Conservation (phyloP, 2,797 vertebrate species). For the Silurus lanzhouensis region DNA sequence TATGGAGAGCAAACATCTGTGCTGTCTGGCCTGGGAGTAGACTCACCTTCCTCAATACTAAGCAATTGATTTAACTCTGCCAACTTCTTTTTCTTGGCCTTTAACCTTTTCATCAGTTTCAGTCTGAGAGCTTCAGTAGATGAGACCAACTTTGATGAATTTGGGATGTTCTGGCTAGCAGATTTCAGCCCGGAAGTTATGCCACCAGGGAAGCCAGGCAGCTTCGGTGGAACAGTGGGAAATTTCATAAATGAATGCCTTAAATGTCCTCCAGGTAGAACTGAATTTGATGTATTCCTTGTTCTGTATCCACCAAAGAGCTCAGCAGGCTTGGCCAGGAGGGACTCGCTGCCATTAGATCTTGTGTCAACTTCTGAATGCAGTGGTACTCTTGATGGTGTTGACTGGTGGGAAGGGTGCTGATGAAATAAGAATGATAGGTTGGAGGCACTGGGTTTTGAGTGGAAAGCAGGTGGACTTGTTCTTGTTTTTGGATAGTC, state of each 20-base stretch:
- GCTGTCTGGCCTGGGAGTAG: conserved; percentile 70
- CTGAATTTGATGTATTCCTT: conserved; percentile 54
- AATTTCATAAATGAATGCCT: conserved; percentile 20
- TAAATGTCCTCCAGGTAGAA: not conserved
- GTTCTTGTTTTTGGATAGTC: conserved; percentile 42
- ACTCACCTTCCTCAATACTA: conserved; percentile 11
- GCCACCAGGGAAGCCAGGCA: not conserved
- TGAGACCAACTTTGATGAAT: conserved; percentile 49
- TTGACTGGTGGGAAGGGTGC: conserved; percentile 60
- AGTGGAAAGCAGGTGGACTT: not conserved
- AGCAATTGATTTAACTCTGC: conserved; percentile 79
- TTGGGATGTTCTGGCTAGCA: conserved; percentile 47
- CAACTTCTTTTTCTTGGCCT: conserved; percentile 90
- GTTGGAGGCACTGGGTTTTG: conserved; percentile 15
- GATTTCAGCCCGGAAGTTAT: conserved; percentile 22
- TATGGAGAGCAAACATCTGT: conserved; percentile 66
- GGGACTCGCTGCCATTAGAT: conserved; percentile 44
- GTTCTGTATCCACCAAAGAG: conserved; percentile 82
- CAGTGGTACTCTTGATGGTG: conserved; percentile 28
- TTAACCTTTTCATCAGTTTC: conserved; percentile 87
- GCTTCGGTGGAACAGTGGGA: conserved; percentile 5
- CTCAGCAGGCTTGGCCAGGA: conserved; percentile 80
- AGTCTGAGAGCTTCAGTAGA: conserved; percentile 80
- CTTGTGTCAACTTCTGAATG: conserved; percentile 51
- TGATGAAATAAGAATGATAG: conserved; percentile 63